These are phyloP conservation scores for Synanceia verrucosa DNA, from an alignment of 2,797 vertebrate genomes.

Conservation along the genomic window DNA sequence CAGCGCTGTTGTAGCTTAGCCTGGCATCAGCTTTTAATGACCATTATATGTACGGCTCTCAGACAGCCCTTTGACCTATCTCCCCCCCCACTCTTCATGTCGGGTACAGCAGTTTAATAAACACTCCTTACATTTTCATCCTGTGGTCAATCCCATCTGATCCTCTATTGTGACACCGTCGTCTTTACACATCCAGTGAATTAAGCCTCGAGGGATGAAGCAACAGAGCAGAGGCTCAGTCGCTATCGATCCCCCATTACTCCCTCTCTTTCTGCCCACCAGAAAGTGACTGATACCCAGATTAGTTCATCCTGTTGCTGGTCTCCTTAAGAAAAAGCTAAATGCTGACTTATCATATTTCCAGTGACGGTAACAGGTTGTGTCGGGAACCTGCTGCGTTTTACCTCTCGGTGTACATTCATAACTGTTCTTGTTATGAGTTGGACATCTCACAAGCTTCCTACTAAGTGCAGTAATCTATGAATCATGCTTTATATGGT, in stretches of 20 bases:
- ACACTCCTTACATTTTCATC: constrained; percentile 76
- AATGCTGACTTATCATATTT: constrained; percentile 18
- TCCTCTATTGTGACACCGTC: constrained; percentile 75
- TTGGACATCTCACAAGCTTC: constrained; percentile 31
- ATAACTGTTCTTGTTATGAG: constrained; percentile 27
- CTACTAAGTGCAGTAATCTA: constrained; percentile 28
- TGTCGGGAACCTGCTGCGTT: constrained; percentile 12
- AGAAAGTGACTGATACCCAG: constrained; percentile 21
- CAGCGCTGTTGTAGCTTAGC: constrained; percentile 34
- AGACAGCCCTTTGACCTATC: constrained; percentile 31
- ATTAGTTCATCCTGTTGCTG: constrained; percentile 20
- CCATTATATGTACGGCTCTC: constrained; percentile 39
- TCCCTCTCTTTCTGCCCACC: constrained; percentile 35
- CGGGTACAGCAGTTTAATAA: constrained; percentile 72
- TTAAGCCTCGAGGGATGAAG: constrained; percentile 76
- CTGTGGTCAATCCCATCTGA: constrained; percentile 75
- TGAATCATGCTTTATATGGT: constrained; percentile 64
- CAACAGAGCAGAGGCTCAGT: constrained; percentile 69
- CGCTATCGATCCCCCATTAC: constrained; percentile 70
- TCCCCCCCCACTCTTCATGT: constrained; percentile 35
- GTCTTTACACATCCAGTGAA: constrained; percentile 73
- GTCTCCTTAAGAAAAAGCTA: neutral
- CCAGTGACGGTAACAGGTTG: neutral
- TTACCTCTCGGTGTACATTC: constrained; percentile 34
- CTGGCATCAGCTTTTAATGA: constrained; percentile 62